Base-by-base conservation (phyloP, 2,888 invertebrate species). In the Sepiola atlantica region DNA sequence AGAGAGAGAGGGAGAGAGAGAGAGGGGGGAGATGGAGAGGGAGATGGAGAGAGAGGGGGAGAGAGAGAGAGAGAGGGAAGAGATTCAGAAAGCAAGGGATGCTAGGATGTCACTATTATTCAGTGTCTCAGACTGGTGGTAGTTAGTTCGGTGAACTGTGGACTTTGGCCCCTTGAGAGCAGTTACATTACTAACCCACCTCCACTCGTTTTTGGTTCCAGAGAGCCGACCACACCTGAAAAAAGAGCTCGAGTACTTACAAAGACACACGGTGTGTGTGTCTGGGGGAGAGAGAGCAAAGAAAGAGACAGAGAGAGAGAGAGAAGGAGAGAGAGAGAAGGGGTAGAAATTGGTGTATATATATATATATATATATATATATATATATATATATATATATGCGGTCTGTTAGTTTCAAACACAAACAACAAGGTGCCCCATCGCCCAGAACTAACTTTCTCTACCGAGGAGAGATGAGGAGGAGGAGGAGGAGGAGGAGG, bases 1-100 rank as follows among this genome's bases (percentile, higher is more conserved):
- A 94, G 77, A 94, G 28, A 54, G 21, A 45, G 61, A 55, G 45
- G n/a, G 45, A 55, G 92, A 92, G 45, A 91, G 35, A 94, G 45
- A n/a, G 54, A 55, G 28, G 35, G 35, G 10, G 35, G 45, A 12
- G 35, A 12, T 1, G 35, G 35, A 28, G 35, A 54, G 16, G 1
- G 21, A 91, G 45, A 16, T 20, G 35, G 28, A 90, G n/a, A 35
- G 21, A 14, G 12, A n/a, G 18, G 4, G 24, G 35, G 20, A 45
- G 20, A 92, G 0, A 61, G 28, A 90, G n/a, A 35, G 21, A 14
- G 12, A n/a, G 18, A 20, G 24, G 35, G 20, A 45, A 28, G 61
- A n/a, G n/a, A n/a, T n/a, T n/a, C n/a, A n/a, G n/a, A n/a, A n/a
- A n/a, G n/a, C n/a, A n/a, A n/a, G n/a, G 0, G 45, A 90, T 28